These are phyloP conservation scores for Aphrophora alni DNA, from an alignment of 2,888 invertebrate genomes.

Conservation along the genomic window DNA sequence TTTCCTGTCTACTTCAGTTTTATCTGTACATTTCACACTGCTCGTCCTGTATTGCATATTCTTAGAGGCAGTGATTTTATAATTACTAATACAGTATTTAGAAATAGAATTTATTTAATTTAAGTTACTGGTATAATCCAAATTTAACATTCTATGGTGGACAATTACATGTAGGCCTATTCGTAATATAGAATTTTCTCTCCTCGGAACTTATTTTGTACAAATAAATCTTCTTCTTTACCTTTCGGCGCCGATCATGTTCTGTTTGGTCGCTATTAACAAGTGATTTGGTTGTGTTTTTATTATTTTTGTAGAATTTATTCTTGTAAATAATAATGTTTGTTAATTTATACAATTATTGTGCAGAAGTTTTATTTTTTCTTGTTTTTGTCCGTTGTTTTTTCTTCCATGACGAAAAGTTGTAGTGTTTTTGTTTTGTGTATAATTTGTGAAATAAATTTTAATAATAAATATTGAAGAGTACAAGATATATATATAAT, in stretches of 20 bases:
- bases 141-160: no score
- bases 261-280: background rate
- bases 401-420: background rate
- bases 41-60: no score
- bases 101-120: no score
- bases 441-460: background rate
- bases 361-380: background rate
- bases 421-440: background rate
- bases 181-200: no score
- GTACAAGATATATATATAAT: background rate
- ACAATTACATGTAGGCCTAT: no score
- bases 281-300: background rate
- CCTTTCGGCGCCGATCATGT: background rate
- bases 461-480: background rate
- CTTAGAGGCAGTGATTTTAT: no score
- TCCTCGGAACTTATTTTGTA: no score
- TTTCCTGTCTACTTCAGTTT: no score
- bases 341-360: background rate
- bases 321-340: background rate
- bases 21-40: no score
- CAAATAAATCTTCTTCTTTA: background rate
- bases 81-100: no score
- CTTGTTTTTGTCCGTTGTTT: background rate
- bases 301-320: background rate
- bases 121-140: no score